Conservation (phyloP, 64 coral and sea anemone genomes). For the Catalaphyllia jardinei region DNA sequence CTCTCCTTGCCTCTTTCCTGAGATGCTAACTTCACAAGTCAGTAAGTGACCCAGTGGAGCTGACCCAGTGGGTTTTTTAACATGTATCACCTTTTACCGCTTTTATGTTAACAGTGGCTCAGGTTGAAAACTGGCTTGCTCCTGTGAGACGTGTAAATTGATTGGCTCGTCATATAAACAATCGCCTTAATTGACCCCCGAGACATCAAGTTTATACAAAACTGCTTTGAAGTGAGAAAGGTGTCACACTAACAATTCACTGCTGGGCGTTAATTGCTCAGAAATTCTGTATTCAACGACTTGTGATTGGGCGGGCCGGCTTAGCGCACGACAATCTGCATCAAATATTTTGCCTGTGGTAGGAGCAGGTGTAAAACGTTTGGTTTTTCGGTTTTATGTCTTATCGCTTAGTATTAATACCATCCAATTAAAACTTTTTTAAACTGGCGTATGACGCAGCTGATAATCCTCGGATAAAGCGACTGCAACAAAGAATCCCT, state of each 20-base stretch:
- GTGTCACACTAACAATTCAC: slow-evolving; percentile 24
- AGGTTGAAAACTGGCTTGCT: slow-evolving; percentile 53
- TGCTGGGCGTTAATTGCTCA: slow-evolving; percentile 46
- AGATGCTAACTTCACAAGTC: slow-evolving; percentile 7
- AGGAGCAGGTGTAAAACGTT: slow-evolving; percentile 37
- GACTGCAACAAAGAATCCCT: slow-evolving; percentile 14
- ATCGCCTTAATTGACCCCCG: slow-evolving; percentile 80
- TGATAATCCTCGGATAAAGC: slow-evolving; percentile 24
- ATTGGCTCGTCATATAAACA: slow-evolving; percentile 88
- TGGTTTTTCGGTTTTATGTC: slow-evolving; percentile 19
- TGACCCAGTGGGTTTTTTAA: slow-evolving; percentile 19
- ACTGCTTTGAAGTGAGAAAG: slow-evolving; percentile 47
- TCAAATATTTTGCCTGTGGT: not conserved
- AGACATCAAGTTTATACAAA: slow-evolving; percentile 62
- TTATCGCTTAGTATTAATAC: slow-evolving; percentile 43
- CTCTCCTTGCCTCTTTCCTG: not conserved
- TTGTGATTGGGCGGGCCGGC: slow-evolving; percentile 32
- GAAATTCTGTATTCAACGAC: slow-evolving; percentile 14
- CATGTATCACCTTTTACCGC: slow-evolving; percentile 67
- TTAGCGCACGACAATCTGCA: not conserved
- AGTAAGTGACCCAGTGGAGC: slow-evolving; percentile 6
- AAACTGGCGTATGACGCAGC: slow-evolving; percentile 44
- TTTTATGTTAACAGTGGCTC: slow-evolving; percentile 28
- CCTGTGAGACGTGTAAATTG: slow-evolving; percentile 82
- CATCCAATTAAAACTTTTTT: slow-evolving; percentile 45